Evolutionary conservation across 2,888 invertebrate genomes (phyloP).

Genomic region (Acrobasis consociella): DNA sequence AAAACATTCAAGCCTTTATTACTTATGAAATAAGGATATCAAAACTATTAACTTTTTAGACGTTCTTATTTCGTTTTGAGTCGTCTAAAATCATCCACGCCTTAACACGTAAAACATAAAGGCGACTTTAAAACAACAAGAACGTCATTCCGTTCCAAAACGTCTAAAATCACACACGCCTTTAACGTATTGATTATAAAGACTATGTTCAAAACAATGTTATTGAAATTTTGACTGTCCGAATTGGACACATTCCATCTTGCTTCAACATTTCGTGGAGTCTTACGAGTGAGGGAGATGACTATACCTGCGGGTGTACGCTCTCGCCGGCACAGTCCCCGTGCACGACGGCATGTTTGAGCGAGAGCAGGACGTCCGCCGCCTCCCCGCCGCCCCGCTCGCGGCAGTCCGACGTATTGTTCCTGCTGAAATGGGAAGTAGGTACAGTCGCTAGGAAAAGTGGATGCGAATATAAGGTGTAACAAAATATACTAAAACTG

Average conservation of each 20-base stretch:
- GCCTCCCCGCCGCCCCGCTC: constrained; percentile 86
- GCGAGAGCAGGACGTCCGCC: constrained; percentile 93
- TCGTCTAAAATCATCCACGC: neutral
- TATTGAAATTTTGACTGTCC: neutral
- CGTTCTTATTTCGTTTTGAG: neutral
- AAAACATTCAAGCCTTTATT: constrained; percentile 8
- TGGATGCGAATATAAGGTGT: neutral
- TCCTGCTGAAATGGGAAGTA: constrained; percentile 54
- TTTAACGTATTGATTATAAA: neutral
- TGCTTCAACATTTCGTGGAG: constrained; percentile 26
- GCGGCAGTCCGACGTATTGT: constrained; percentile 77
- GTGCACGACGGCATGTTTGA: constrained; percentile 94
- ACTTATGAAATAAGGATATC: neutral
- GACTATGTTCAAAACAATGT: neutral
- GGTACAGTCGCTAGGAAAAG: constrained; percentile 10
- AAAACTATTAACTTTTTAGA: neutral
- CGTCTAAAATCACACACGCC: neutral
- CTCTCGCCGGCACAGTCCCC: constrained; percentile 83
- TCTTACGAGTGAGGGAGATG: constrained; percentile 46
- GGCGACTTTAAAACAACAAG: neutral
- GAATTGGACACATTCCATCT: constrained; percentile 27
- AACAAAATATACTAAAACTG: too few relatives aligned
- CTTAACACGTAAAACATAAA: neutral
- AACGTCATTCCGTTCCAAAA: neutral
- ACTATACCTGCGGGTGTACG: constrained; percentile 79